Evolutionary conservation across 2,888 invertebrate species (phyloP), one percentile per base, ranked within the genome.

Genomic region (Chirona hameri): DNA sequence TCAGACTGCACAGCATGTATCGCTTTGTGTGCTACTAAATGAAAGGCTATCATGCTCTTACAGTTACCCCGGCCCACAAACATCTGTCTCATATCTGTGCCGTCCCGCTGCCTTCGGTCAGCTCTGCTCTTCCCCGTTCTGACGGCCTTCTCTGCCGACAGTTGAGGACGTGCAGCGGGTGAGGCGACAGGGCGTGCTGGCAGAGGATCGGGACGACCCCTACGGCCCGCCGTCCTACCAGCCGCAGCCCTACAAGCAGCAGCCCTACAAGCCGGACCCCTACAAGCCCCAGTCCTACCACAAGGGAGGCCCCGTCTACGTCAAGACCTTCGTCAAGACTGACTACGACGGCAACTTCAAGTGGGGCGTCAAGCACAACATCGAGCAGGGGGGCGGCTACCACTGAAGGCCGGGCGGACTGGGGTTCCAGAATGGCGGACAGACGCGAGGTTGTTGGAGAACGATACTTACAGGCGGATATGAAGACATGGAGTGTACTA

Each of bases 361-460:
- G 88, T 95, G 95, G 95, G 95, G 94, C 0, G 94, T 95, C 0
- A 89, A 94, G 83, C 93, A 94, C 87, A 93, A 79, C 79, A 79
- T 79, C 48, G 76, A 76, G 5, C n/a, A 2, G n/a, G 39, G 39
- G 15, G 9, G 9, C 10, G 48, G 15, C 24, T 15, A 21, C 48
- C 24, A n/a, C 79, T 76, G 39, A 79, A 15, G 48, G 4, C 10
- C 31, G 15, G 12, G 31, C 31, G 7, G 29, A 18, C 10, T 27
- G 7, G 18, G 10, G 12, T 18, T 27, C 1, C 31, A 7, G 39
- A 39, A 39, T 39, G 2, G 39, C 39, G 39, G 31, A 18, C 15
- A 18, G 31, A 18, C 72, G 31, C 15, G 14, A 31, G 1, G 29
- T 31, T 29, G 15, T 0, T 2, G 15, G 72, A 72, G 14, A 12